Evolutionary conservation across 2,797 vertebrate genomes (phyloP), one percentile per base, ranked within the genome.

Genomic region (Ispidina lecontei): DNA sequence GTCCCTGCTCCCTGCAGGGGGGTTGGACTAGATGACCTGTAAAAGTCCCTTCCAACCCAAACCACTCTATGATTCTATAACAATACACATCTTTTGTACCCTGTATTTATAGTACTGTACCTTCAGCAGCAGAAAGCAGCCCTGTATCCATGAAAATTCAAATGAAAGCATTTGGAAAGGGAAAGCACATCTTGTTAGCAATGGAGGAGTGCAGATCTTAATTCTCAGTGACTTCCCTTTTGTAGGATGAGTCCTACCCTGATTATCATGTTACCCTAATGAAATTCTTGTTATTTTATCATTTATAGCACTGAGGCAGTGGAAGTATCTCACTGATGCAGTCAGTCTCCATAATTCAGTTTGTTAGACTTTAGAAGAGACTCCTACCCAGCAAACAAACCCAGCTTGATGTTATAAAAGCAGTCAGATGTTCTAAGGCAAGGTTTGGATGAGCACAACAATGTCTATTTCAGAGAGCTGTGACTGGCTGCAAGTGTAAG

Each of bases 381-480:
- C 63, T 87, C 25, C 52, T 94, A n/a, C 59, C 44, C 75, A 91
- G 76, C 59, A 87, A 91, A 88, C 31, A 83, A 89, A 92, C 65
- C 52, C 59, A 54, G 21, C 39, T 31, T 94, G 84, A 81, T 78
- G 70, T 78, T 91, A 78, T 80, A 89, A 78, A 90, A 70, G 16
- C 16, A 1, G 1, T 88, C 80, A 89, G 72, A 55, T 78, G 68
- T 87, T 95, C 90, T 72, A 81, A 84, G 85, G 71, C 80, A 81
- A 86, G 52, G 59, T 13, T 52, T 52, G 55, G 71, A 72, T 41
- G 47, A 90, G 39, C 22, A 70, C 79, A 93, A 70, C 74, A 69
- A 55, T 29, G n/a, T 33, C 16, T 74, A 79, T 87, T 76, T 84
- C 49, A 63, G 56, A 35, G 75, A 74, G 67, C 70, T 89, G 44